phyloP scores from a whole-genome alignment of 2,888 invertebrate genomes.

The Corbicula japonica region DNA sequence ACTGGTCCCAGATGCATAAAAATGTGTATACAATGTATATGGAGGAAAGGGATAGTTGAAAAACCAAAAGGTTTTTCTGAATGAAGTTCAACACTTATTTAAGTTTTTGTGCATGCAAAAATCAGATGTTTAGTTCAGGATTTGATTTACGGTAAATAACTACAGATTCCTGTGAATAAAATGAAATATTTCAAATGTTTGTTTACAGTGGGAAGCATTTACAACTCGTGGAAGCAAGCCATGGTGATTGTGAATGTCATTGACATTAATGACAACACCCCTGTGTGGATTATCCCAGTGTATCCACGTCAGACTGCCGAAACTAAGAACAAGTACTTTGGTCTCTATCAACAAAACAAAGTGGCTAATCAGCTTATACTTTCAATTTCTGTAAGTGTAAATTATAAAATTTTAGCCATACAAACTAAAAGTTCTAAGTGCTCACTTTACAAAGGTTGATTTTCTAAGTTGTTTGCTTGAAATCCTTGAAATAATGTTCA shows the following conservation, averaged over 20 bases:
- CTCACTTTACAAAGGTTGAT: background rate
- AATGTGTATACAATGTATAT: too few species aligned
- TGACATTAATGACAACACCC: conserved; percentile 96
- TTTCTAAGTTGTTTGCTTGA: too few species aligned
- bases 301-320: conserved; percentile 77
- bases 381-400: conserved; percentile 91
- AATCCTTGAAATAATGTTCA: too few species aligned
- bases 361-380: conserved; percentile 91
- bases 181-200: background rate
- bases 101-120: too few species aligned
- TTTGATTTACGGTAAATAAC: background rate
- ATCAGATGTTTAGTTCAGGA: background rate
- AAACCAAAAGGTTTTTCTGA: too few species aligned
- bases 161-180: too few species aligned
- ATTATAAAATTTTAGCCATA: background rate
- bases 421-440: background rate
- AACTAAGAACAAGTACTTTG: conserved; percentile 89
- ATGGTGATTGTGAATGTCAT: conserved; percentile 92
- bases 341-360: conserved; percentile 92
- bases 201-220: conserved; percentile 38
- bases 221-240: conserved; percentile 71
- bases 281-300: conserved; percentile 92
- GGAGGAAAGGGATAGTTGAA: too few species aligned
- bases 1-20: too few species aligned
- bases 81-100: too few species aligned